Base-by-base conservation (phyloP, 2,888 invertebrate genomes). In the Meteorus cinctellus region DNA sequence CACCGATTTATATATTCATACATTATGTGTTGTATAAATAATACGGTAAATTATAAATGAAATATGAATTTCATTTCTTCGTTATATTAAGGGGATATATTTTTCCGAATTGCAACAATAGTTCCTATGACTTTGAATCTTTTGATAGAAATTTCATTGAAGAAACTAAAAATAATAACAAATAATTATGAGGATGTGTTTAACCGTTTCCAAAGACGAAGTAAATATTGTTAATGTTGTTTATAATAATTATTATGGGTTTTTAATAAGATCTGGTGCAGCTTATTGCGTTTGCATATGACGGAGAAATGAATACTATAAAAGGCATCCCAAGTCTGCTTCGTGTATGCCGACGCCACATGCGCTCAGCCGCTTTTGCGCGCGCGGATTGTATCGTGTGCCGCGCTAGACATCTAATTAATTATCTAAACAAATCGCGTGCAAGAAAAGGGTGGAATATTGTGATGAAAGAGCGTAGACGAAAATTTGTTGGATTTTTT, bases 391-490 rank as follows among this genome's bases (percentile, higher is more conserved):
- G n/a, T 55, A 19, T 48, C 66, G 70, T 77, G 72, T 74, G 62
- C 72, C 55, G 12, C 48, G 72, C 72, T 68, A 69, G 76, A 79
- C 79, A 79, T 80, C 72, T 78, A 83, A 84, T 84, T 84, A 84
- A 84, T 84, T 77, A 77, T 81, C 79, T 83, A 84, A 84, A 82
- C 84, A 84, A 79, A 65, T 79, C 74, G 60, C 27, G 75, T 24
- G 8, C 4, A n/a, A 24, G 24, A 55, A 55, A 8, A 55, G 77
- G 76, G 72, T 55, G 24, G 41, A 55, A 65, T 71, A 8, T 12
- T 29, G 29, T 14, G 29, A 60, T 60, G 16, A 16, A 36, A 51
- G 55, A 72, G 60, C 72, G 65, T 66, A 51, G 6, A 31, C 29
- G 34, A 60, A 4, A 60, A 60, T 36, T 55, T 19, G 16, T 59